Conservation (phyloP, 2,888 invertebrate species). For the Cheilosia impressa region DNA sequence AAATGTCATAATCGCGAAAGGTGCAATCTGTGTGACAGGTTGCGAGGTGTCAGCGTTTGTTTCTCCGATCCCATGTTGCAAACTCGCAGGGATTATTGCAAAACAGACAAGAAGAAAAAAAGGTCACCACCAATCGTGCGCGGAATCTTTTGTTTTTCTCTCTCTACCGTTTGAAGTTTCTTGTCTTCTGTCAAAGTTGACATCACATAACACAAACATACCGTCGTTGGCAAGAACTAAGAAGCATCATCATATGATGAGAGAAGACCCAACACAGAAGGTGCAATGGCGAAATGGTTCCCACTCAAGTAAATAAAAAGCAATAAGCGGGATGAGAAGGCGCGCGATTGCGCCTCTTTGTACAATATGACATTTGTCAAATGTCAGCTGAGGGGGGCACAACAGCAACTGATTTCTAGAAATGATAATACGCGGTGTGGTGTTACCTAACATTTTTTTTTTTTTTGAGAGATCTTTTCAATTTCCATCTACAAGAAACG, state of each 20-base stretch:
- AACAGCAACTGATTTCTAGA: conserved; percentile 60
- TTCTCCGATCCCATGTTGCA: conserved; percentile 36
- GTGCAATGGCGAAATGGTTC: conserved; percentile 60
- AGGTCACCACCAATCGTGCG: conserved; percentile 46
- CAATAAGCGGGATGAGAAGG: conserved; percentile 12
- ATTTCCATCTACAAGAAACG: conserved; percentile 27
- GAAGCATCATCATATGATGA: conserved; percentile 48
- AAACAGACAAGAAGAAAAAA: conserved; percentile 17
- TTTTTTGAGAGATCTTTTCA: conserved; percentile 25
- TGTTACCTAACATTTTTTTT: conserved; percentile 49
- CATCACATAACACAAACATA: conserved; percentile 38
- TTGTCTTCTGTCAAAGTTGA: conserved; percentile 50
- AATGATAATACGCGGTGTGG: conserved; percentile 52
- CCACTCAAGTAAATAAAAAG: conserved; percentile 13
- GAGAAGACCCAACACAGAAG: conserved; percentile 8
- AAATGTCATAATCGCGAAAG: conserved; percentile 71
- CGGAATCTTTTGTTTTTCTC: conserved; percentile 38
- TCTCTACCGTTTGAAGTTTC: neutral
- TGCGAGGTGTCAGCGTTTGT: conserved; percentile 58
- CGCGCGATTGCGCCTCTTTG: conserved; percentile 56
- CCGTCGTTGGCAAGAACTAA: conserved; percentile 31
- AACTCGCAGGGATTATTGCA: conserved; percentile 7
- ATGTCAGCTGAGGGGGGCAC: conserved; percentile 53
- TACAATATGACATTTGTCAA: conserved; percentile 72
- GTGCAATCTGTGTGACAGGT: conserved; percentile 72